These are phyloP conservation scores for Bugulina stolonifera DNA, from an alignment of 2,888 invertebrate genomes.

Conservation along the genomic window DNA sequence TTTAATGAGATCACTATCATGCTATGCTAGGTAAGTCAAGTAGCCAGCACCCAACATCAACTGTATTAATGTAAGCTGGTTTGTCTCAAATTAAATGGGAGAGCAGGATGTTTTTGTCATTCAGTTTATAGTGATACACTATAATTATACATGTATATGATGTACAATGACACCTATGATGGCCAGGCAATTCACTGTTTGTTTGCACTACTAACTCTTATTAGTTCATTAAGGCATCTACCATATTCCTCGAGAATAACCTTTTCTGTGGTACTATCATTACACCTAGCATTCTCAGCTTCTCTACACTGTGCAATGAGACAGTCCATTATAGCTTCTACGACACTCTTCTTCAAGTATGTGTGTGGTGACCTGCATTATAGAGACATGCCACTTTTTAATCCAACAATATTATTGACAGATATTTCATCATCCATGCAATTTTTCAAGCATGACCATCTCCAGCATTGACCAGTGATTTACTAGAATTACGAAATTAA, in stretches of 20 bases:
- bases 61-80: too few species aligned
- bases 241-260: conserved; percentile 90
- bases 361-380: neutral
- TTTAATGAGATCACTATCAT: too few species aligned
- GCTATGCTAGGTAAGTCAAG: too few species aligned
- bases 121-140: too few species aligned
- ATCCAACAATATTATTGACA: neutral
- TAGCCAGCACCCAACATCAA: too few species aligned
- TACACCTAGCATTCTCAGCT: conserved; percentile 63
- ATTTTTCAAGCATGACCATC: neutral
- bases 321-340: conserved; percentile 92
- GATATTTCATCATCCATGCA: neutral
- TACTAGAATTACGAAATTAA: too few species aligned
- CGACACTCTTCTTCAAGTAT: conserved; percentile 64
- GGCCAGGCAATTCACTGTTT: too few species aligned
- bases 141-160: too few species aligned
- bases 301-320: conserved; percentile 87
- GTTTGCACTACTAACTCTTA: conserved; percentile 58
- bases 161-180: too few species aligned
- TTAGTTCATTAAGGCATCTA: conserved; percentile 85
- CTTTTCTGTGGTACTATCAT: conserved; percentile 63
- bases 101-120: too few species aligned
- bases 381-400: neutral
- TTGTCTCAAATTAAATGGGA: too few species aligned
- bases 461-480: too few species aligned